Percentiles rank a stretch among this genome's conserved stretches.
These are phyloP conservation scores for Colinus virginianus DNA, from an alignment of 2,113 vertebrate species.

Conservation along the genomic window DNA sequence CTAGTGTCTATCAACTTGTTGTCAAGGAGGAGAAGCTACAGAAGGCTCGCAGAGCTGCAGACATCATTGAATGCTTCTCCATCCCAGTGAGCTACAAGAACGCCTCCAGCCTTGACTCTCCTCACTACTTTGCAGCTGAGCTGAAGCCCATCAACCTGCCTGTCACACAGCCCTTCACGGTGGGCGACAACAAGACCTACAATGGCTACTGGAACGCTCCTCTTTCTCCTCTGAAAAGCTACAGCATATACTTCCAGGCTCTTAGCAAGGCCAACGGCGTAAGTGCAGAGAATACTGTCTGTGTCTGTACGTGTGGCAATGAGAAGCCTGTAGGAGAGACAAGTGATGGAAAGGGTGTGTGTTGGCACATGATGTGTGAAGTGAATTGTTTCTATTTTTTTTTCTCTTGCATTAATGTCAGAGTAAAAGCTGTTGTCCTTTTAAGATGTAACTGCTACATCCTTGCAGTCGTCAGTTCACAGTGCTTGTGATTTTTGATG, in stretches of 20 bases:
- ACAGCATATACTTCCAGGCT: slow-evolving; percentile 98
- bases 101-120: slow-evolving; percentile 88
- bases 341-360: not conserved
- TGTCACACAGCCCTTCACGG: slow-evolving; percentile 91
- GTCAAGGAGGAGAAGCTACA: slow-evolving; percentile 93
- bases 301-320: not conserved
- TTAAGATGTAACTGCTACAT: not conserved
- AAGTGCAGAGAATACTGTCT: slow-evolving; percentile 64
- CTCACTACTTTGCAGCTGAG: slow-evolving; percentile 94
- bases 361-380: not conserved
- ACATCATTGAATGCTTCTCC: slow-evolving; percentile 89
- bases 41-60: slow-evolving; percentile 90
- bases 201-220: slow-evolving; percentile 97
- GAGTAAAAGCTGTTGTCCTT: not conserved
- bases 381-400: not conserved
- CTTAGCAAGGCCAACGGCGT: slow-evolving; percentile 96
- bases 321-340: not conserved
- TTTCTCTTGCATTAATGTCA: not conserved
- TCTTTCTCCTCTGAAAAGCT: slow-evolving; percentile 94
- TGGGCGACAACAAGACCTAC: slow-evolving; percentile 97
- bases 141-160: slow-evolving; percentile 89
- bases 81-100: slow-evolving; percentile 92
- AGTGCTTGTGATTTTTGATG: not conserved
- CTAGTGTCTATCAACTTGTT: slow-evolving; percentile 93
- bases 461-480: not conserved